Conservation (phyloP, 2,113 vertebrate species). For the Sula dactylatra region DNA sequence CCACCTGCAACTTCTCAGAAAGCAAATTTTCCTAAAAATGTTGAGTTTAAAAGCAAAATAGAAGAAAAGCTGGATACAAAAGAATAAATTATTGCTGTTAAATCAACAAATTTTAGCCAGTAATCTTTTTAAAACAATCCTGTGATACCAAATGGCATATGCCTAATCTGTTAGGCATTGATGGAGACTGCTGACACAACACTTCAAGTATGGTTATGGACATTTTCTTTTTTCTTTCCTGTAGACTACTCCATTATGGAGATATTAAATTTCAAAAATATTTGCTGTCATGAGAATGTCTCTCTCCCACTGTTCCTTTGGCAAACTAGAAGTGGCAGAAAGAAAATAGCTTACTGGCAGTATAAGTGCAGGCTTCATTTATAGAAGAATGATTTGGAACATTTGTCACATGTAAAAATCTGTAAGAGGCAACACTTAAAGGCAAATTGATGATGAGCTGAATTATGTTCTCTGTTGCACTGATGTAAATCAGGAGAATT, state of each 20-base stretch:
- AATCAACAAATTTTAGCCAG: background rate
- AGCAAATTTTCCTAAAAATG: background rate
- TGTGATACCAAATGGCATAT: background rate
- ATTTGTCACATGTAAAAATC: background rate
- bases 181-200: background rate
- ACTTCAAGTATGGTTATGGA: background rate
- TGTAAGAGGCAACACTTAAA: background rate
- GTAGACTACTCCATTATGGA: background rate
- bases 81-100: background rate
- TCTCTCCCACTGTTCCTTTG: background rate
- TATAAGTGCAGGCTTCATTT: background rate
- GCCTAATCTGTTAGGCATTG: background rate
- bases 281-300: background rate
- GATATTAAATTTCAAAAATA: background rate
- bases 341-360: background rate
- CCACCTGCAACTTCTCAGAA: background rate
- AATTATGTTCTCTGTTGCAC: background rate
- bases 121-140: background rate
- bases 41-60: background rate
- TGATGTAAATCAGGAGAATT: background rate
- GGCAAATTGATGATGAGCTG: background rate
- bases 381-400: background rate
- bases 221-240: background rate
- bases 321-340: background rate
- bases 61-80: background rate